Evolutionary conservation across 2,797 vertebrate genomes (phyloP), one percentile per base, ranked within the genome.

Genomic region (Anableps anableps): DNA sequence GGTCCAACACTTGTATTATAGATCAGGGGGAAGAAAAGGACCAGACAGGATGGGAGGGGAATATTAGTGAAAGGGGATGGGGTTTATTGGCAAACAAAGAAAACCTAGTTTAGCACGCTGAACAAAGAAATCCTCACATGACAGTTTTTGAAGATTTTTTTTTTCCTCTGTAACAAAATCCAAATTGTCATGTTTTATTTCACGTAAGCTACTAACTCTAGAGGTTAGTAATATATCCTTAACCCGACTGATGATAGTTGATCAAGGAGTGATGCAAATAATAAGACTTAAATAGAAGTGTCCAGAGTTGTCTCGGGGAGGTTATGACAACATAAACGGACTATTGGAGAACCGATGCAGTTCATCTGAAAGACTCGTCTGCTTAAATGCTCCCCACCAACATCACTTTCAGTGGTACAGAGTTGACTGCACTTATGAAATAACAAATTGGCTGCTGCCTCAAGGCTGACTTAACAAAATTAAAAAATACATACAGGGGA

Each of bases 1-100:
- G 66, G 75, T 71, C 77, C 62, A n/a, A 50, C 50, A 74, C 82
- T 78, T 78, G 70, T 87, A 79, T 86, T 88, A 71, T 74, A 80
- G 76, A 19, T 17, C 7, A 19, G 81, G 74, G n/a, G 75, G 79
- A 82, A 76, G 73, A 75, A 71, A 31, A 85, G 71, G 83, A 58
- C 68, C 5, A n/a, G 31, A 21, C 47, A n/a, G n/a, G 68, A 75
- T 74, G 72, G 68, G 80, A 78, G 70, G 72, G 55, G 17, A 74
- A 72, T 72, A 71, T 75, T 80, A 73, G 34, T n/a, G 3, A 3
- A 26, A 82, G 58, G n/a, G 72, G 70, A 26, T 26, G 58, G n/a
- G 48, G 50, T 64, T 66, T 47, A 36, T 55, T 66, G 66, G 81
- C 31, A 64, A 84, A 76, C 43, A 76, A 73, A 66, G 16, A 10